Conservation (phyloP, 2,797 vertebrate genomes). For the Neosalanx taihuensis region DNA sequence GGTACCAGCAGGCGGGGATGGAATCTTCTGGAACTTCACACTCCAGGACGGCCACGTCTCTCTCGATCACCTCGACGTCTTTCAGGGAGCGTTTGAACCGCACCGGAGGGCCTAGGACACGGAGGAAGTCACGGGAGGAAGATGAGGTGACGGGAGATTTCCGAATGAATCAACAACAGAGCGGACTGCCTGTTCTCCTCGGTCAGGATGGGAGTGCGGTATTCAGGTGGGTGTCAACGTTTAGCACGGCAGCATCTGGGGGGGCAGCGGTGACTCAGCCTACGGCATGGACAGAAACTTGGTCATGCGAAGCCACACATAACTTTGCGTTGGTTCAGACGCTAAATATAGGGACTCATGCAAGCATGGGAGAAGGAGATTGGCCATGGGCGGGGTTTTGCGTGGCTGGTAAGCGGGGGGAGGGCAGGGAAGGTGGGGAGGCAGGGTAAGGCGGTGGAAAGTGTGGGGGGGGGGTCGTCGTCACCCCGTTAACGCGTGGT, state of each 20-base stretch:
- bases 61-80: slow-evolving; percentile 84
- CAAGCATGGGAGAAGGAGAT: slow-evolving; percentile 13
- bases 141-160: background rate
- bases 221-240: background rate
- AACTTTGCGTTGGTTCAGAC: slow-evolving; percentile 14
- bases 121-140: background rate
- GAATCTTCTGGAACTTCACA: slow-evolving; percentile 89
- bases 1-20: slow-evolving; percentile 85
- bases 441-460: background rate
- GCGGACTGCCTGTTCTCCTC: background rate
- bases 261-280: background rate
- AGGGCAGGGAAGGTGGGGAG: background rate
- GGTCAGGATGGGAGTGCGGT: background rate
- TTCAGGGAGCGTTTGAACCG: slow-evolving; percentile 79
- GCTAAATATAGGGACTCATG: slow-evolving; percentile 28
- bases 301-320: slow-evolving; percentile 14
- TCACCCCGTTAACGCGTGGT: background rate
- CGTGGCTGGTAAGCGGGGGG: background rate
- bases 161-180: too few relatives aligned
- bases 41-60: slow-evolving; percentile 84
- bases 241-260: background rate
- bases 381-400: background rate
- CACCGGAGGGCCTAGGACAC: slow-evolving; percentile 77
- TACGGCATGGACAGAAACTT: background rate
- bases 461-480: too few relatives aligned